Base-by-base conservation (phyloP, 2,113 vertebrate genomes). In the Hymenochirus boettgeri region DNA sequence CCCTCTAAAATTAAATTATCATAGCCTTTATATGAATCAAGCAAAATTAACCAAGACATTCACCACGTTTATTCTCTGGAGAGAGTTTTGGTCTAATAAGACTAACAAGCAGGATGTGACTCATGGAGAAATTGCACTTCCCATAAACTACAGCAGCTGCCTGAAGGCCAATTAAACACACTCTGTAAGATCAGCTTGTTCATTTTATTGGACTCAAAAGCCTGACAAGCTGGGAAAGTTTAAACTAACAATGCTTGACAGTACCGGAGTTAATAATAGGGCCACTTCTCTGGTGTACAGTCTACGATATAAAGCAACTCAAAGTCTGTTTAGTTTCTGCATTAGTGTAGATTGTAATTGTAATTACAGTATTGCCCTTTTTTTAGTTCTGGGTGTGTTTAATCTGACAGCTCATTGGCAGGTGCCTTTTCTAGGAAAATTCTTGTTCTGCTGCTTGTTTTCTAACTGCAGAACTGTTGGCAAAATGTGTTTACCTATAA, bases 181-280 rank as follows among this genome's bases (percentile, higher is more conserved):
- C 46, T 12, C 19, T 35, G 42, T 31, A 15, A 21, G 45, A 33
- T 35, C 27, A 35, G 46, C 21, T 15, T 18, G n/a, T 48, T 48
- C 45, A 5, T 61, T 19, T 50, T 50, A 50, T 48, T 8, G 25
- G 27, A 50, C 27, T 61, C 57, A 61, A 50, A 35, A 33, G 13
- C 59, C 4, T 23, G 10, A 15, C 6, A 27, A 46, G 37, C 2
- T 46, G 35, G 35, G 3, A 58, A 13, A 58, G 54, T n/a, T n/a
- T 42, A n/a, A 42, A 17, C 39, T 57, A 59, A 61, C 24, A 29
- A 61, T 61, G 47, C 18, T 17, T 50, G 27, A 35, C 59, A 51
- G 46, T 22, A 24, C 11, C 15, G 19, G 46, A 22, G 22, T 45
- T 57, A 39, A 17, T 57, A 57, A 17, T 57, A 57, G 13, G 9